phyloP scores from a whole-genome alignment of 53 echinoderm and acorn worm species.

The Holothuria leucospilota region DNA sequence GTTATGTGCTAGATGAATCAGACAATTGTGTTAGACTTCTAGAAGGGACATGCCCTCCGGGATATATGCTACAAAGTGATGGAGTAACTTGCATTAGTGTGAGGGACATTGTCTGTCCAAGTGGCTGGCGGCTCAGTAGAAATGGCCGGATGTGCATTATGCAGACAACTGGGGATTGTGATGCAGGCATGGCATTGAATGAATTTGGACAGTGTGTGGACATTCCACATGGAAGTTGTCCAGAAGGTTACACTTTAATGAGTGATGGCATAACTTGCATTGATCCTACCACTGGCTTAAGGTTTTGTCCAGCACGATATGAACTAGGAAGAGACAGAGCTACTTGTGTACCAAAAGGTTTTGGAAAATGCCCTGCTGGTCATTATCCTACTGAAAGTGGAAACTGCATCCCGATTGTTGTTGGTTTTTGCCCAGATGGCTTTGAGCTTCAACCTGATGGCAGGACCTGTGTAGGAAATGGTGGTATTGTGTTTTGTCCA shows the following conservation, averaged over 20 bases:
- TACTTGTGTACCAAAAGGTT: not conserved
- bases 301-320: conserved; percentile 48
- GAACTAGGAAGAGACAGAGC: conserved; percentile 14
- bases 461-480: not conserved
- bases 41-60: conserved; percentile 13
- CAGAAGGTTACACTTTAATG: conserved; percentile 27
- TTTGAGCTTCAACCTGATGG: conserved; percentile 23
- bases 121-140: conserved; percentile 42
- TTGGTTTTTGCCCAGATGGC: conserved; percentile 21
- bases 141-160: conserved; percentile 27
- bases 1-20: not conserved
- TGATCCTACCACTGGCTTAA: not conserved
- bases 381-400: not conserved
- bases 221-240: conserved; percentile 22
- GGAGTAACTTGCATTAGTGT: conserved; percentile 24
- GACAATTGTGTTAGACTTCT: not conserved
- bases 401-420: not conserved
- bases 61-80: conserved; percentile 37
- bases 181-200: not conserved
- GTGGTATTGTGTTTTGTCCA: conserved; percentile 17
- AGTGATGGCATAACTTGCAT: conserved; percentile 32
- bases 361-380: not conserved
- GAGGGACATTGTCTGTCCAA: conserved; percentile 23
- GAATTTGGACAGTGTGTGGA: not conserved
- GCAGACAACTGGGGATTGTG: not conserved